These are phyloP conservation scores for Sebastes nivosus DNA, from an alignment of 2,797 vertebrate species.

Conservation along the genomic window DNA sequence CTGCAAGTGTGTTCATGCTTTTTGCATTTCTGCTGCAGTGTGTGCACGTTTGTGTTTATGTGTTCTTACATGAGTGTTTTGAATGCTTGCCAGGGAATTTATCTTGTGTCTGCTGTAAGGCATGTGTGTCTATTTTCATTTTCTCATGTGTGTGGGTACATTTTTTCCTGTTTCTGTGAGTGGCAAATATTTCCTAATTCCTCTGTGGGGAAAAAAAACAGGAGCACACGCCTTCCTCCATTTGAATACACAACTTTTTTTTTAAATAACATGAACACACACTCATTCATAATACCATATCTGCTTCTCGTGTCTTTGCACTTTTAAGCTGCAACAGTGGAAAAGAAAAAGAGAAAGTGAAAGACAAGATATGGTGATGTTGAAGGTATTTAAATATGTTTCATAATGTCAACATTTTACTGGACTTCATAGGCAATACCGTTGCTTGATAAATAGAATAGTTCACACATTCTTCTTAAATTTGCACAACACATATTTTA, in stretches of 20 bases:
- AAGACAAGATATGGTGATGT: background rate
- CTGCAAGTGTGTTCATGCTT: conserved; percentile 24
- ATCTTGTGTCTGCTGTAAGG: conserved; percentile 58
- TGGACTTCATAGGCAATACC: background rate
- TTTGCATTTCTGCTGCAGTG: conserved; percentile 11
- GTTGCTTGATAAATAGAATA: background rate
- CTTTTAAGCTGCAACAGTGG: background rate
- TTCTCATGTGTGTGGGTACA: conserved; percentile 12
- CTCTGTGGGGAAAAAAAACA: conserved; percentile 14
- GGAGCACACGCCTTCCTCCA: background rate
- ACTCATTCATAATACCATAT: background rate
- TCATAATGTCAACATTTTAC: background rate
- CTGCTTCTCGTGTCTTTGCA: background rate
- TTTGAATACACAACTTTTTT: conserved; percentile 30
- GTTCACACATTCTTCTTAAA: background rate
- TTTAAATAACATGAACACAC: conserved; percentile 5
- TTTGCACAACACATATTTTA: too few relatives aligned
- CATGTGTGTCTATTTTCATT: conserved; percentile 61
- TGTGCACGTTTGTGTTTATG: conserved; percentile 33
- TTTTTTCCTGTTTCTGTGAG: conserved; percentile 33
- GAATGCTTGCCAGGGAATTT: conserved; percentile 71
- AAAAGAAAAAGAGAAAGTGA: background rate
- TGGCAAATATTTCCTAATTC: conserved; percentile 56
- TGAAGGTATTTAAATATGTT: background rate
- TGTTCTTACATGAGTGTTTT: conserved; percentile 62